These are phyloP conservation scores for Drosophila ironensis DNA, from an alignment of 1,140 invertebrate genomes.

Conservation along the genomic window DNA sequence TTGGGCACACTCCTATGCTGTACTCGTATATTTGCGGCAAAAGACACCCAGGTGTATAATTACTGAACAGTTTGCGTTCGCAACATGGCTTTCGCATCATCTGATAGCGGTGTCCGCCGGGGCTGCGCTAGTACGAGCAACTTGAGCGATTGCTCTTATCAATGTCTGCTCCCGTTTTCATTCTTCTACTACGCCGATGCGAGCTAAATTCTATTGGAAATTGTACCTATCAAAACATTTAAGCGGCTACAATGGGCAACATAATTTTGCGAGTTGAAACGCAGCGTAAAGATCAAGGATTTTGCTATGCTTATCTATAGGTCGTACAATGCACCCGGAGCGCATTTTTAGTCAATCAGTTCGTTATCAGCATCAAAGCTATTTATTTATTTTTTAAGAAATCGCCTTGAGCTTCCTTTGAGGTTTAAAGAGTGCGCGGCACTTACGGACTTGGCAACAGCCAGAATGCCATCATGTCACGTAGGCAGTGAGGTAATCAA, in stretches of 20 bases:
- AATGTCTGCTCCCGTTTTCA: slow-evolving; percentile 6
- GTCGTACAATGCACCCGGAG: slow-evolving; percentile 72
- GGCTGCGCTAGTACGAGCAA: too few species aligned
- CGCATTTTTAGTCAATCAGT: slow-evolving; percentile 77
- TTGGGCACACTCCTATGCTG: too few species aligned
- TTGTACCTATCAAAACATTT: slow-evolving; percentile 12
- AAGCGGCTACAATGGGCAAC: slow-evolving; percentile 37
- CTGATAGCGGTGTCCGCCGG: slow-evolving; percentile 20
- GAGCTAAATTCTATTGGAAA: slow-evolving; percentile 15
- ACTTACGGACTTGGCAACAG: slow-evolving; percentile 26
- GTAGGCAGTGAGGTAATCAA: slow-evolving; percentile 16
- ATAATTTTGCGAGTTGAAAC: slow-evolving; percentile 67
- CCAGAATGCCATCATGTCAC: slow-evolving; percentile 2
- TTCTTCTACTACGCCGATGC: slow-evolving; percentile 37
- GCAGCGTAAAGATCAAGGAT: slow-evolving; percentile 75
- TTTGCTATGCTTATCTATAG: slow-evolving; percentile 55
- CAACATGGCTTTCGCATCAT: slow-evolving; percentile 39
- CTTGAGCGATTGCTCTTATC: slow-evolving; percentile 52
- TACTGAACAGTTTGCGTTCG: slow-evolving; percentile 15
- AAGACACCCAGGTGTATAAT: slow-evolving; percentile 66
- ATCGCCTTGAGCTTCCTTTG: slow-evolving; percentile 28
- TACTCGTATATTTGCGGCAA: too few species aligned
- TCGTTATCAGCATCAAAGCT: slow-evolving; percentile 55
- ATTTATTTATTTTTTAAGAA: slow-evolving; percentile 41
- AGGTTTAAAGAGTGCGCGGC: slow-evolving; percentile 47